Conservation (phyloP, 2,888 invertebrate species). For the Schrankia costaestrigalis region DNA sequence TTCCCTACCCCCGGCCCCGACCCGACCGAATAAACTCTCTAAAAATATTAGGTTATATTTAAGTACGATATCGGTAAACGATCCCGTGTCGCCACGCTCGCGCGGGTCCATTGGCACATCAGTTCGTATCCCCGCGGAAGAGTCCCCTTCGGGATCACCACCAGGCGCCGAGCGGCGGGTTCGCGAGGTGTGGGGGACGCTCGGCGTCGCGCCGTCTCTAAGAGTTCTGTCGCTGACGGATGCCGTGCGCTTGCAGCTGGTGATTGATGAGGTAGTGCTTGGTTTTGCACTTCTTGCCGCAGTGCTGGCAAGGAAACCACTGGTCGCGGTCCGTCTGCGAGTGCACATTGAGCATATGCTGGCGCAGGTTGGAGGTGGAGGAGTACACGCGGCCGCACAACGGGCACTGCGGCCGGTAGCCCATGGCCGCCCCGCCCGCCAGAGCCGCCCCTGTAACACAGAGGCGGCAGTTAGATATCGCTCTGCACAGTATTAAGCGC, state of each 20-base stretch:
- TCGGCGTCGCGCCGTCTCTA: conserved; percentile 69
- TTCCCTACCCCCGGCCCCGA: conserved; percentile 32
- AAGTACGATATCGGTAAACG: conserved; percentile 38
- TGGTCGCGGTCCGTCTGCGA: conserved; percentile 85
- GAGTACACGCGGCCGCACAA: conserved; percentile 87
- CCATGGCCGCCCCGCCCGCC: conserved; percentile 76
- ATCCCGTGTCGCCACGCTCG: conserved; percentile 31
- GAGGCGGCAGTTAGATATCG: conserved; percentile 80
- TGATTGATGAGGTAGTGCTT: conserved; percentile 89
- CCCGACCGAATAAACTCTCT: conserved; percentile 53
- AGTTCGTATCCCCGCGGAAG: conserved; percentile 16
- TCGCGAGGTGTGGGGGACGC: conserved; percentile 42
- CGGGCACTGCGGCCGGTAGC: conserved; percentile 84
- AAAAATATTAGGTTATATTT: conserved; percentile 50
- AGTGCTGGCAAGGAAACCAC: conserved; percentile 86
- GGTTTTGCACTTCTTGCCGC: conserved; percentile 88
- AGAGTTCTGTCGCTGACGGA: conserved; percentile 84
- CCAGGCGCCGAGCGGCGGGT: conserved; percentile 37
- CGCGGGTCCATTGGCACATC: conserved; percentile 43
- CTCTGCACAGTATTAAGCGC: conserved; percentile 59
- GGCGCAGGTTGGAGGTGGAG: conserved; percentile 87
- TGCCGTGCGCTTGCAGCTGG: conserved; percentile 87
- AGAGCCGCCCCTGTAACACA: conserved; percentile 84
- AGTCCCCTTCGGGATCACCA: conserved; percentile 23
- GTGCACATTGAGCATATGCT: conserved; percentile 89